Evolutionary conservation across 2,888 invertebrate species (phyloP), one percentile per base, ranked within the genome.

Genomic region (Lepidocyrtinus sp.): DNA sequence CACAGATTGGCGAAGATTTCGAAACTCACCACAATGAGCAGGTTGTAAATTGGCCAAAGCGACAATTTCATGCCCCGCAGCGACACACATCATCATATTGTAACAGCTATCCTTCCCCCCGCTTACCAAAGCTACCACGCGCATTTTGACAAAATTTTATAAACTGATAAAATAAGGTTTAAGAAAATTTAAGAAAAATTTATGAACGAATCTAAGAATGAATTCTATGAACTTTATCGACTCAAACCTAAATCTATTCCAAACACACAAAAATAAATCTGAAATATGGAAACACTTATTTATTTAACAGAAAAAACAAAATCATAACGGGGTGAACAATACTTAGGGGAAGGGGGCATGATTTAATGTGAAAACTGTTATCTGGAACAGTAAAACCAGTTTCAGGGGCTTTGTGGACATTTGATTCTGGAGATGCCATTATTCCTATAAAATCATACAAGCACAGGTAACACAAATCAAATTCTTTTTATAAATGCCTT

Each of bases 91-190:
- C 94, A 99, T 94, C 95, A 99, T 95, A 89, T 98, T 99, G 91
- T 95, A 99, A 90, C 97, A 97, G 91, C 98, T 99, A 91, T 99
- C 99, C 91, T 99, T 99, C 87, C 99, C 99, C 87, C 99, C 99
- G 90, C 98, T 99, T 86, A 96, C 92, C 90, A 96, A 91, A 83
- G 95, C 96, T 87, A 95, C 95, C 86, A 95, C 94, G 90, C 92
- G 94, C 96, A 96, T 96, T 88, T 69, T 83, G 19, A 46, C 21
- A 7, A 5, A 7, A 26, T 79, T 79, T 50, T 50, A 50, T 64
- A 19, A 61, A 17, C 19, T 19, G 1, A 64, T 27, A 26, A 64
- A 17, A 25, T 19, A 25, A 27, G 2, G 1, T 19, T 24, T 12
- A 62, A 62, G 21, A 50, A 50, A 50, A 50, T 2, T 12, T n/a